These are phyloP conservation scores for Acrobasis consociella DNA, from an alignment of 2,888 invertebrate species.

Conservation along the genomic window DNA sequence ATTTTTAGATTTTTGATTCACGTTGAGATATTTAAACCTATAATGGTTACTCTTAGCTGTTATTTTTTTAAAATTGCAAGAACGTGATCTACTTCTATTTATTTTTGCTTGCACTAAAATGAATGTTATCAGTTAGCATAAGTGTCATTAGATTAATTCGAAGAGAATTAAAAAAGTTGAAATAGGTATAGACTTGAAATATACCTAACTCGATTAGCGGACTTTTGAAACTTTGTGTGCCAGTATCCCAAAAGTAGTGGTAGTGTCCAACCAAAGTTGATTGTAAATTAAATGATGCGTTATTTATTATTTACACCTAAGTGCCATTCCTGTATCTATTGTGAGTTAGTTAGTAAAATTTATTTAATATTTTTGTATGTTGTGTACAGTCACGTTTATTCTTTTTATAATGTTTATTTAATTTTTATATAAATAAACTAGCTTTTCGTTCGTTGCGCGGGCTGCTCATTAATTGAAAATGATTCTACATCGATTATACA, in stretches of 20 bases:
- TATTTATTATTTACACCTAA: conserved; percentile 47
- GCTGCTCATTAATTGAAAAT: too few species aligned
- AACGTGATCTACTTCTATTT: too few species aligned
- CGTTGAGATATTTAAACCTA: too few species aligned
- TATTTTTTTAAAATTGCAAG: too few species aligned
- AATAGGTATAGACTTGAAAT: background rate
- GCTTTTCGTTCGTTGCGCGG: too few species aligned
- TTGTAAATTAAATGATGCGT: conserved; percentile 56
- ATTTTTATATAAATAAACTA: conserved; percentile 16
- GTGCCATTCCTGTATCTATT: conserved; percentile 49
- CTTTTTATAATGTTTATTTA: conserved; percentile 6
- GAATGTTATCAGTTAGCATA: too few species aligned
- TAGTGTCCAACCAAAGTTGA: conserved; percentile 79
- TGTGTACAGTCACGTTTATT: conserved; percentile 4
- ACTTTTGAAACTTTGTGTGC: conserved; percentile 31
- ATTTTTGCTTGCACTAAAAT: too few species aligned
- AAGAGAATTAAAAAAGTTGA: background rate
- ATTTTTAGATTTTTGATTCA: too few species aligned
- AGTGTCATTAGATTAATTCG: background rate
- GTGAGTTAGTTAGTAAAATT: conserved; percentile 20
- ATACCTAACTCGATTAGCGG: background rate
- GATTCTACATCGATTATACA: too few species aligned
- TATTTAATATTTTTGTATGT: conserved; percentile 18
- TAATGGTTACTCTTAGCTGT: too few species aligned
- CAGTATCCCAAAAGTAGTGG: conserved; percentile 70